Base-by-base conservation (phyloP, 1,140 invertebrate genomes). In the Drosophila navojoa region DNA sequence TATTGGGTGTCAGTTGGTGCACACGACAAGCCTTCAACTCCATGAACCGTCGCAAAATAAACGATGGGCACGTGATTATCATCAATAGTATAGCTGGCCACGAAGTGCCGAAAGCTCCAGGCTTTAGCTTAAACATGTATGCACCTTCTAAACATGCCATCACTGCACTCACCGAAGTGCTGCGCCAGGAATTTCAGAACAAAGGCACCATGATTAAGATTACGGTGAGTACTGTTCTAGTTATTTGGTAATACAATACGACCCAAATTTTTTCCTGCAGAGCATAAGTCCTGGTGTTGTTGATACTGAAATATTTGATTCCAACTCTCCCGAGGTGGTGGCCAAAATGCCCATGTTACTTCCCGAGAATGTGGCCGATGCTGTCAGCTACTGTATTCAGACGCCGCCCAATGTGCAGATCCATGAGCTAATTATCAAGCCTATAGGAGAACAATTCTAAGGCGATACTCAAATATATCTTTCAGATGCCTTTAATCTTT, bases 221-320 rank as follows among this genome's bases (percentile, higher is more conserved):
- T 13, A 91, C 90, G 0, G 90, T 91, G 22, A 79, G 86, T 64
- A 29, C 9, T 52, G 25, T 22, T 13, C 4, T 10, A 11, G 1
- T 35, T 54, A 11, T 4, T 13, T 10, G n/a, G 52, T 11, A 19
- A 32, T 27, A 35, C 11, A 27, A 1, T 40, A 11, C n/a, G 40
- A 44, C 5, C 32, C 27, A 25, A 6, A 40, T 19, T 44, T 29
- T 6, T 38, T n/a, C 50, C 76, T 84, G 4, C 68, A 95, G 94
- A 94, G 93, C 69, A 92, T 95, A 25, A 94, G 94, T 45, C 95
- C 95, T 0, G 95, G 95, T 3, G 79, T 93, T 4, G 94, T 95
- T 1, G 67, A 90, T 9, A 96, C 77, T 0, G 86, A 91, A 62
- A 91, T 91, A 9, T 73, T 91, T 10, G 68, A 69, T n/a, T 29